Evolutionary conservation across 2,113 vertebrate genomes (phyloP).

Genomic region (Sprattus sprattus): DNA sequence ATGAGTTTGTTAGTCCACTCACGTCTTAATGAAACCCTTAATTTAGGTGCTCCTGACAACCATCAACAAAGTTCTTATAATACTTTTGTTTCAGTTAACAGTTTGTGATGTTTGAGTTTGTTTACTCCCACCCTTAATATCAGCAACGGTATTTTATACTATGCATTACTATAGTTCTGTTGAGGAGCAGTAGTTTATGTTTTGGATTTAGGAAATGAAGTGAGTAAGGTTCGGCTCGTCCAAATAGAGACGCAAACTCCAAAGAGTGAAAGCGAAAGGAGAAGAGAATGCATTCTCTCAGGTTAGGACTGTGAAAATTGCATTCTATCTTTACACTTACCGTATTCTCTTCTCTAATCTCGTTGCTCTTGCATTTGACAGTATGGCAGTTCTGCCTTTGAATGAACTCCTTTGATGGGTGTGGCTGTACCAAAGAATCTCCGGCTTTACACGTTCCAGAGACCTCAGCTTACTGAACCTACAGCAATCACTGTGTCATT

Average conservation of each 20-base stretch:
- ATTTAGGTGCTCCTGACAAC: neutral
- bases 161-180: neutral
- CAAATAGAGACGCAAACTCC: slow-evolving; percentile 33
- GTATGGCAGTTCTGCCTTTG: neutral
- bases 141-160: neutral
- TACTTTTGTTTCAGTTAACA: neutral
- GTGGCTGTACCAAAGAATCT: neutral
- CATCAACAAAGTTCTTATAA: neutral
- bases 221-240: neutral
- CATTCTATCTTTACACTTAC: neutral
- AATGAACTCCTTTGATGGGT: neutral
- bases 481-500: neutral
- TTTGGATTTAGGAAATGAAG: neutral
- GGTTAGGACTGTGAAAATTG: neutral
- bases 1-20: neutral
- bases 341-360: slow-evolving; percentile 1
- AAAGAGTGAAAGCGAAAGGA: neutral
- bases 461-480: neutral
- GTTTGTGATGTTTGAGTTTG: neutral
- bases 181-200: neutral
- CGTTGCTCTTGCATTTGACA: neutral
- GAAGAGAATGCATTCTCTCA: neutral
- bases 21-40: neutral
- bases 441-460: neutral
- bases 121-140: neutral